Percentiles rank a stretch among this genome's conserved stretches.
Evolutionary conservation across 2,797 vertebrate genomes (phyloP).

Genomic region (Bovichtus diacanthus): DNA sequence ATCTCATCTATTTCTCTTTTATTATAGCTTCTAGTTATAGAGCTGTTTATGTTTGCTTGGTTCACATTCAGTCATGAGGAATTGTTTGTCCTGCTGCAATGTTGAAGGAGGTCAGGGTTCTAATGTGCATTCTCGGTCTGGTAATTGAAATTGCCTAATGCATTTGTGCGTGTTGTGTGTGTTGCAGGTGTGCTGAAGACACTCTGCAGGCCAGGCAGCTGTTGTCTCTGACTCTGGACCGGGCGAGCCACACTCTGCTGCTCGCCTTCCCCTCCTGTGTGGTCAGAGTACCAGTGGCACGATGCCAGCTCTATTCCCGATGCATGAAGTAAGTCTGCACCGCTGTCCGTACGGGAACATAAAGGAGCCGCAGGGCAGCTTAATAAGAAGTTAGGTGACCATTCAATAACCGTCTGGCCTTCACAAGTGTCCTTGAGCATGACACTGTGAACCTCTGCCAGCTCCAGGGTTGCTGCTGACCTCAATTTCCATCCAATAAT

Average conservation of each 20-base stretch:
- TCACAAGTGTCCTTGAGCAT: slow-evolving; percentile 45
- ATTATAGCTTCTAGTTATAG: slow-evolving; percentile 47
- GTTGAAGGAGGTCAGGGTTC: slow-evolving; percentile 51
- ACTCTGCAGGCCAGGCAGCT: slow-evolving; percentile 86
- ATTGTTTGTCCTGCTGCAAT: slow-evolving; percentile 18
- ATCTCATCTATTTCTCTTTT: slow-evolving; percentile 19
- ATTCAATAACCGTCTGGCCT: slow-evolving; percentile 34
- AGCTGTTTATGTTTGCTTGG: slow-evolving; percentile 43
- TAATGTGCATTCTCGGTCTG: slow-evolving; percentile 25
- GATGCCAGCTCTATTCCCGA: slow-evolving; percentile 93
- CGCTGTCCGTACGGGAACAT: neutral
- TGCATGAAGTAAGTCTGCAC: slow-evolving; percentile 94
- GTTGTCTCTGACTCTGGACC: slow-evolving; percentile 91
- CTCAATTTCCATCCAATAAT: slow-evolving; percentile 28
- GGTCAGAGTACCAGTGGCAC: slow-evolving; percentile 91
- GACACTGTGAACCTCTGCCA: slow-evolving; percentile 28
- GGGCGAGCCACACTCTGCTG: slow-evolving; percentile 89
- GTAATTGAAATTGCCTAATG: slow-evolving; percentile 64
- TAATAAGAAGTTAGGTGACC: slow-evolving; percentile 33
- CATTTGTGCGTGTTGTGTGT: slow-evolving; percentile 17
- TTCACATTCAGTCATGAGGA: slow-evolving; percentile 29
- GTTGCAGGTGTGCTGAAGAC: slow-evolving; percentile 88
- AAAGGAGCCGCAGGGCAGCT: slow-evolving; percentile 11
- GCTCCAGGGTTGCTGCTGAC: slow-evolving; percentile 25
- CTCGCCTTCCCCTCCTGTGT: slow-evolving; percentile 93